phyloP scores from a whole-genome alignment of 2,888 invertebrate genomes.

The Hydropsyche betteni region DNA sequence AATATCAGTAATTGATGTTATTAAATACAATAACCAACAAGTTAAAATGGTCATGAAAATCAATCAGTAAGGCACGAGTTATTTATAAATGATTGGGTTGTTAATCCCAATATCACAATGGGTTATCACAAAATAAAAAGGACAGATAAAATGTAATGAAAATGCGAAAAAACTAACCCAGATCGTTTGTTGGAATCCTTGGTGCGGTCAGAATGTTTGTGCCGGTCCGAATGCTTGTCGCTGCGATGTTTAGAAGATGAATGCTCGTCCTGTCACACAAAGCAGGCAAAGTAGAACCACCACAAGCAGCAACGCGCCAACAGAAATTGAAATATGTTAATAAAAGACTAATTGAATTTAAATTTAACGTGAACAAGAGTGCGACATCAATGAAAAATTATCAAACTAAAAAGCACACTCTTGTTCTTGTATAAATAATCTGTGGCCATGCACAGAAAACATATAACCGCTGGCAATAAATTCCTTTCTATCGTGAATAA shows the following conservation, averaged over 20 bases:
- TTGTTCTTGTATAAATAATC: conserved; percentile 28
- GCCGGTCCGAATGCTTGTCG: conserved; percentile 60
- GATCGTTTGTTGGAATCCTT: conserved; percentile 54
- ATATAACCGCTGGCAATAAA: conserved; percentile 31
- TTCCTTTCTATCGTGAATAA: conserved; percentile 17
- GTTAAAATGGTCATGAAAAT: too few relatives aligned
- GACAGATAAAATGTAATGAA: conserved; percentile 14
- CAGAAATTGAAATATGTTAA: conserved; percentile 60
- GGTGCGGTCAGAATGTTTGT: conserved; percentile 61
- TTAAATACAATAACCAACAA: too few relatives aligned
- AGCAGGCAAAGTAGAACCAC: conserved; percentile 67
- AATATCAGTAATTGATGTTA: too few relatives aligned
- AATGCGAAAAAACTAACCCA: conserved; percentile 41
- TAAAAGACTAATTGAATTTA: conserved; percentile 3
- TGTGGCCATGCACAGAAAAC: conserved; percentile 25
- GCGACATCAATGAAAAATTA: conserved; percentile 12
- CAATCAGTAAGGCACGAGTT: too few relatives aligned
- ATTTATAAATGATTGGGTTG: too few relatives aligned
- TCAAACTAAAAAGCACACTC: conserved; percentile 22
- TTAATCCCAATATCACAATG: too few relatives aligned
- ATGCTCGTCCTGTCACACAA: conserved; percentile 69
- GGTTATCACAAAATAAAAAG: too few relatives aligned
- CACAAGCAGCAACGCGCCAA: conserved; percentile 68
- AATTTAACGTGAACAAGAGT: conserved; percentile 22
- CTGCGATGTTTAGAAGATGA: conserved; percentile 67